These are phyloP conservation scores for Bothrops jararaca DNA, from an alignment of 2,113 vertebrate species.

Conservation along the genomic window DNA sequence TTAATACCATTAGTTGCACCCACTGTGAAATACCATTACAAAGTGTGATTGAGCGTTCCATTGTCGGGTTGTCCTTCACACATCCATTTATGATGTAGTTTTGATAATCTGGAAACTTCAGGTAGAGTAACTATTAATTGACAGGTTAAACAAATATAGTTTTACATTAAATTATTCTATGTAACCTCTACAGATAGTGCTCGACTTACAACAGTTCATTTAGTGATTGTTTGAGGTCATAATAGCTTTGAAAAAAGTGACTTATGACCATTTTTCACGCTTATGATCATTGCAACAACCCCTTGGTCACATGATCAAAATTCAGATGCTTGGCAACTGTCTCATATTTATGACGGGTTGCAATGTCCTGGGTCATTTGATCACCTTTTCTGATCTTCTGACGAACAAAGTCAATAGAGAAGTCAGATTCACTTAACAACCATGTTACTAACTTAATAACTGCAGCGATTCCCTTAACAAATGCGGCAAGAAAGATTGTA, in stretches of 20 bases:
- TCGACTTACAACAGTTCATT: background rate
- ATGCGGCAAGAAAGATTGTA: background rate
- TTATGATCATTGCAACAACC: background rate
- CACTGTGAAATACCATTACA: constrained; percentile 95
- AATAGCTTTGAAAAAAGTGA: background rate
- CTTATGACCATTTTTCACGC: background rate
- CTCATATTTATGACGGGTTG: background rate
- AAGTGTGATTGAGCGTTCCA: constrained; percentile 92
- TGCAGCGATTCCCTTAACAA: background rate
- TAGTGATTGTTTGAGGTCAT: background rate
- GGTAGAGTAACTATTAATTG: background rate
- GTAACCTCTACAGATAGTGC: background rate
- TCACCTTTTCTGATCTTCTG: background rate
- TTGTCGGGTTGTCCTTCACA: constrained; percentile 91
- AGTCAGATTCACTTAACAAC: background rate
- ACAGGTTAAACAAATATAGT: background rate
- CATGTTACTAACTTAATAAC: background rate
- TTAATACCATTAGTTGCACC: constrained; percentile 96
- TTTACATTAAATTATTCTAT: background rate
- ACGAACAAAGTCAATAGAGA: background rate
- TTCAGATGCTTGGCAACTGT: background rate
- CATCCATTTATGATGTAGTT: constrained; percentile 89
- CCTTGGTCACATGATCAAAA: background rate
- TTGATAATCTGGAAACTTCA: constrained; percentile 90
- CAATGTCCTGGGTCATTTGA: background rate